Conservation (phyloP, 2,113 vertebrate species). For the Eurypyga helias region DNA sequence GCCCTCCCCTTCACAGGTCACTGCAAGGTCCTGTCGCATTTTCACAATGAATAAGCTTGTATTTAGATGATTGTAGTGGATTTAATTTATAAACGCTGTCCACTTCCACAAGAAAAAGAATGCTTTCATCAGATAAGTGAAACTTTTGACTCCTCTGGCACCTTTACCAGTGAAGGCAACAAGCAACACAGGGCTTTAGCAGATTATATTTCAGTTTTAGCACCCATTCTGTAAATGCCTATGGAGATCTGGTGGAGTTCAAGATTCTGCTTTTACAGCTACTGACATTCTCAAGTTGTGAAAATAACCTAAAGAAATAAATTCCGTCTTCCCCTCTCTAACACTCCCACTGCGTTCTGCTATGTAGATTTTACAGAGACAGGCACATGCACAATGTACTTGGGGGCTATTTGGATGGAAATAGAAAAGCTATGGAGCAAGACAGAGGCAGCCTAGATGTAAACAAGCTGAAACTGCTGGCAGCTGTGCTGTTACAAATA, state of each 20-base stretch:
- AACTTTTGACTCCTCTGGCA: not conserved
- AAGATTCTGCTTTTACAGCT: not conserved
- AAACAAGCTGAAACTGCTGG: slow-evolving; percentile 57
- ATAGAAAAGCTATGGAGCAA: slow-evolving; percentile 68
- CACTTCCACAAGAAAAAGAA: not conserved
- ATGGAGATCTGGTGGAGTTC: slow-evolving; percentile 28
- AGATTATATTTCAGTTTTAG: slow-evolving; percentile 47
- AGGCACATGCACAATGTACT: not conserved
- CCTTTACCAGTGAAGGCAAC: not conserved
- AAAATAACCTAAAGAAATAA: slow-evolving; percentile 40
- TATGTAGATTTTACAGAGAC: not conserved
- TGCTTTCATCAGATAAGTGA: not conserved
- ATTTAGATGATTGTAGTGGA: not conserved
- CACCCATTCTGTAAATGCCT: slow-evolving; percentile 35
- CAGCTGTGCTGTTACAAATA: slow-evolving; percentile 67
- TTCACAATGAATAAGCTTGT: slow-evolving; percentile 2
- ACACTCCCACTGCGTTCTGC: not conserved
- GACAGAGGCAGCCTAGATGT: slow-evolving; percentile 49
- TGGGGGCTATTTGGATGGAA: slow-evolving; percentile 51
- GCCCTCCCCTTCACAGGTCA: not conserved
- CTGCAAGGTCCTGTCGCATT: not conserved
- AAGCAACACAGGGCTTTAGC: not conserved
- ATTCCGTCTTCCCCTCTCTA: not conserved
- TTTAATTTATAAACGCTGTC: slow-evolving; percentile 21
- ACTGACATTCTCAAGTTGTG: slow-evolving; percentile 1